phyloP scores from a whole-genome alignment of 2,113 vertebrate species.

The Echinops telfairi region DNA sequence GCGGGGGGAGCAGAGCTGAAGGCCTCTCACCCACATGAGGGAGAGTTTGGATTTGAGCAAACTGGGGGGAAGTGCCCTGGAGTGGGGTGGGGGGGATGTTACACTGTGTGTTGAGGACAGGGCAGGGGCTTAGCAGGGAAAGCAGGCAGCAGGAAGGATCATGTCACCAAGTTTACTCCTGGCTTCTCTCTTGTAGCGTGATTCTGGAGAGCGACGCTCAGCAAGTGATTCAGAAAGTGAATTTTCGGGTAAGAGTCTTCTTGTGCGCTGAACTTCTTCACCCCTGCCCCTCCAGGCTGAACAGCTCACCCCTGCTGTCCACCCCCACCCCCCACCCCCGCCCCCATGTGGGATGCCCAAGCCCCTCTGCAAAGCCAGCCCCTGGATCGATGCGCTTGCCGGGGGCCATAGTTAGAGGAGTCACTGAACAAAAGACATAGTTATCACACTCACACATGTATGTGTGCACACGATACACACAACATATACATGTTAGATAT shows the following conservation, averaged over 20 bases:
- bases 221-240: slow-evolving; percentile 95
- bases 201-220: slow-evolving; percentile 96
- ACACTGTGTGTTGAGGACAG: not conserved
- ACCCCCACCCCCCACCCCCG: not conserved
- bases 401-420: not conserved
- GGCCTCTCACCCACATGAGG: not conserved
- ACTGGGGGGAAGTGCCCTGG: accelerated
- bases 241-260: slow-evolving; percentile 91
- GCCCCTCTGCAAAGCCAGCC: not conserved
- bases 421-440: not conserved
- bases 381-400: not conserved
- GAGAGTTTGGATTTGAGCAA: not conserved
- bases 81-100: not conserved
- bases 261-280: too few relatives aligned
- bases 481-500: too few relatives aligned
- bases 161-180: not conserved
- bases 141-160: too few relatives aligned
- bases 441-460: not conserved
- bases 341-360: not conserved
- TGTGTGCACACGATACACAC: too few relatives aligned
- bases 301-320: too few relatives aligned
- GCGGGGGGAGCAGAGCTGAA: not conserved
- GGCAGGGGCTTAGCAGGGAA: not conserved
- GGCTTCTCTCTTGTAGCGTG: slow-evolving; percentile 86
- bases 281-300: too few relatives aligned